Base-by-base conservation (phyloP, 2,797 vertebrate genomes). In the Dryobates pubescens region DNA sequence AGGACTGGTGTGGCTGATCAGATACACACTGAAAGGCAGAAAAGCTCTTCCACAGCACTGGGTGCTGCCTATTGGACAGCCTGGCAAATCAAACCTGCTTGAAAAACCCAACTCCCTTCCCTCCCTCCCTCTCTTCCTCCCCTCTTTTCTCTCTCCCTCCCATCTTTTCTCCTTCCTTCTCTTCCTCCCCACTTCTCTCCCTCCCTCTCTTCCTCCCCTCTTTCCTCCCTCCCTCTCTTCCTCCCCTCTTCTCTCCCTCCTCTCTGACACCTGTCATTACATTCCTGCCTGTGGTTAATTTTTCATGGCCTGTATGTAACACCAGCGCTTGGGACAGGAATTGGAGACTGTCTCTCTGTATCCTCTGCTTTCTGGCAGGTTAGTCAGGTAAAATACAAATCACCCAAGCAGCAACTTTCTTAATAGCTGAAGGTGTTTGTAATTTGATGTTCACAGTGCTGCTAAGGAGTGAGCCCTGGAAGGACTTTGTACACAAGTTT, bases 261-360 rank as follows among this genome's bases (percentile, higher is more conserved):
- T 88, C 36, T 27, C 34, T 43, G 7, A 34, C 54, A 47, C 24
- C 2, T 86, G 68, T 86, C 86, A 72, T 91, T 88, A 49, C n/a
- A 29, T 84, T 82, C 76, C 83, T 90, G 76, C 17, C 26, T 84
- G 69, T 68, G 26, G 86, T 95, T 67, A 91, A 84, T 91, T 92
- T 92, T 95, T 94, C 70, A 70, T 89, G 51, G 63, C 29, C 30
- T 15, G 5, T 78, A n/a, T 81, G 36, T 62, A 82, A 70, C 53
- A 73, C 53, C 27, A 45, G 13, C 3, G 27, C 43, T 86, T 83
- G 56, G 13, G 61, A 58, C 27, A 82, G 68, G 59, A 90, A 49
- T 62, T 67, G n/a, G 77, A 73, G 88, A 61, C 68, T 76, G 9
- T 49, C 88, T 43, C 23, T 23, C 13, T 71, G 5, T n/a, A 19